Percentiles rank a stretch among this genome's conserved stretches.
Evolutionary conservation across 2,113 vertebrate genomes (phyloP).

Genomic region (Corythaeola cristata): DNA sequence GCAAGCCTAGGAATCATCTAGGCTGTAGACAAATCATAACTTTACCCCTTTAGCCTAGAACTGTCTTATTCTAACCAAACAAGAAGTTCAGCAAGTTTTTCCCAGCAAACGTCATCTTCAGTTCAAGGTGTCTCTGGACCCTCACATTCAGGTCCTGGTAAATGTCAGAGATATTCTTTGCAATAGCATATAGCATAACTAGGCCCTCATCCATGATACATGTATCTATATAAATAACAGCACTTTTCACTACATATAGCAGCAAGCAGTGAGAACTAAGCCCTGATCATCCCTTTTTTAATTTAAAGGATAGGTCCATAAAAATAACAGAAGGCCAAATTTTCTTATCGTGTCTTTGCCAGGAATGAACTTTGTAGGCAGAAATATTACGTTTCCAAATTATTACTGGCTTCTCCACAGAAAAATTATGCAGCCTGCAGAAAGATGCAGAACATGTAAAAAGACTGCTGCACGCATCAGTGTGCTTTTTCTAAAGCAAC

Average conservation of each 20-base stretch:
- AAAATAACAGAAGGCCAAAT: background rate
- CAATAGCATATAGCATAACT: background rate
- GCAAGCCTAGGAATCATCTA: background rate
- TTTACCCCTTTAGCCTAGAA: background rate
- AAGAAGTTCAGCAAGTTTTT: background rate
- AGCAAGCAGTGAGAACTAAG: background rate
- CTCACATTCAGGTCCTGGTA: background rate
- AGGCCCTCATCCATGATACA: accelerated
- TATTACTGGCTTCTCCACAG: background rate
- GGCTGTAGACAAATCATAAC: background rate
- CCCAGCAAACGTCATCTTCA: background rate
- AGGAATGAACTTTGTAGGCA: background rate
- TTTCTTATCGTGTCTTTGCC: background rate
- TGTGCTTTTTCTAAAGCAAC: background rate
- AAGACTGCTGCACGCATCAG: background rate
- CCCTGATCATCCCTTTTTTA: background rate
- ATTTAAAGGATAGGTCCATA: background rate
- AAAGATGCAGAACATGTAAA: background rate
- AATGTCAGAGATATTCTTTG: background rate
- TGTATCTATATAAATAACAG: background rate
- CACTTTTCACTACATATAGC: background rate
- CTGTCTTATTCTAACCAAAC: background rate
- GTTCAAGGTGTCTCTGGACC: background rate
- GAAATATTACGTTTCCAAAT: background rate
- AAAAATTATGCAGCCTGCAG: background rate